These are phyloP conservation scores for Xerus inauris DNA, from an alignment of 2,113 vertebrate species.

Conservation along the genomic window DNA sequence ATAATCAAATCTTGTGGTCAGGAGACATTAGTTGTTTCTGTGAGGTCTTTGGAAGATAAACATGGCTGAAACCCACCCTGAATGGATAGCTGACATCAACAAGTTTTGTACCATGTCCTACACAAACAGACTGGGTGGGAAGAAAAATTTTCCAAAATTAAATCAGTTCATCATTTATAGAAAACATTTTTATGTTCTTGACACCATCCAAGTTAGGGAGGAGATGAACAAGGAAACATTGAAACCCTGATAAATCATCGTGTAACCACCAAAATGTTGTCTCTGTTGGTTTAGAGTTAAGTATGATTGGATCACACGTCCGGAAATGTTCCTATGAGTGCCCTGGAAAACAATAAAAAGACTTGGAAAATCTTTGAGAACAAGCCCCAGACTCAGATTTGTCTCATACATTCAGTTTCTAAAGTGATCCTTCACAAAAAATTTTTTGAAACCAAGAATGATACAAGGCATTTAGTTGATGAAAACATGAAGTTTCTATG, in stretches of 20 bases:
- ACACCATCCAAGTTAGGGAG: constrained; percentile 5
- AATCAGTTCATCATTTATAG: constrained; percentile 76
- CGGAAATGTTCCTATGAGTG: constrained; percentile 25
- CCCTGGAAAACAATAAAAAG: constrained; percentile 17
- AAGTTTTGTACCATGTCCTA: constrained; percentile 59
- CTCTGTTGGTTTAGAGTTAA: constrained; percentile 60
- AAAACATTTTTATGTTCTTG: constrained; percentile 31
- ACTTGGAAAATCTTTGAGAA: not conserved
- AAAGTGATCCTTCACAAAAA: not conserved
- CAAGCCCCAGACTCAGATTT: not conserved
- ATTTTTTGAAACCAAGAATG: not conserved
- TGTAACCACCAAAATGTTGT: constrained; percentile 54
- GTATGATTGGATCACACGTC: not conserved
- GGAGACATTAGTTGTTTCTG: constrained; percentile 72
- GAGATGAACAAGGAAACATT: constrained; percentile 42
- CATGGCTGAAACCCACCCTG: constrained; percentile 63
- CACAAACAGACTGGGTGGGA: constrained; percentile 67
- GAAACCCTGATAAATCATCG: constrained; percentile 61
- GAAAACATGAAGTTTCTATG: not conserved
- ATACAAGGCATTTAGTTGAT: not conserved
- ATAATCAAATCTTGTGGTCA: constrained; percentile 75
- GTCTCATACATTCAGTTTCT: not conserved
- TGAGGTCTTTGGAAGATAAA: constrained; percentile 78
- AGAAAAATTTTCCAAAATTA: constrained; percentile 66
- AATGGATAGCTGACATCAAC: constrained; percentile 70